Base-by-base conservation (phyloP, 2,113 vertebrate species). In the Paraplagusia blochii region DNA sequence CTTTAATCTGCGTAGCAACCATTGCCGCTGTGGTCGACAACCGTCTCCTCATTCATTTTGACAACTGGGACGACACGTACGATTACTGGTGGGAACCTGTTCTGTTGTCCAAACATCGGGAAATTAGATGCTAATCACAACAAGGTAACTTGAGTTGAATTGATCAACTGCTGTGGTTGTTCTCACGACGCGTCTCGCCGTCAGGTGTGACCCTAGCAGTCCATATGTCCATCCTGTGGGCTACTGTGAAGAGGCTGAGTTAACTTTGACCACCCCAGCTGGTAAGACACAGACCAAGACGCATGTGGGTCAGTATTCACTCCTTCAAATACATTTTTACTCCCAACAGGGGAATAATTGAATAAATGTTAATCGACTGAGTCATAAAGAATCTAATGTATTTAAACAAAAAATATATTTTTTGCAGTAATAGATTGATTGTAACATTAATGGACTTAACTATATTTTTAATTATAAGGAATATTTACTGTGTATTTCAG, bases 141-240 rank as follows among this genome's bases (percentile, higher is more conserved):
- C 22, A 6, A 29, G 22, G 22, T 29, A 29, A 29, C 22, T 29
- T 29, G 6, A 29, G 22, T 29, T 29, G 22, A 29, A 29, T 29
- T 29, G 6, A 6, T 29, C 3, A 29, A 29, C 22, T 29, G 3
- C 22, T 4, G 22, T 2, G 3, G 22, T 29, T 29, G 22, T 2
- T 29, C 22, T 29, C 6, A 29, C 6, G 22, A 29, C 6, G 6
- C 6, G 22, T 29, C 22, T 29, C 6, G 22, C 22, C 22, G 22
- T 13, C 51, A 95, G 94, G 94, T 96, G 95, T 82, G 95, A 96
- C 58, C 88, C 93, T 1, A 95, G 93, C 88, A 95, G 94, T 85
- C 94, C 93, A 0, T 96, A 94, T 69, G 95, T 96, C 60, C 92
- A 89, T 79, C 94, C 95, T 40, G 92, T 96, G 11, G 95, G 94